Evolutionary conservation across 1,140 invertebrate genomes (phyloP).

Genomic region (Oncopodura yosiiana): DNA sequence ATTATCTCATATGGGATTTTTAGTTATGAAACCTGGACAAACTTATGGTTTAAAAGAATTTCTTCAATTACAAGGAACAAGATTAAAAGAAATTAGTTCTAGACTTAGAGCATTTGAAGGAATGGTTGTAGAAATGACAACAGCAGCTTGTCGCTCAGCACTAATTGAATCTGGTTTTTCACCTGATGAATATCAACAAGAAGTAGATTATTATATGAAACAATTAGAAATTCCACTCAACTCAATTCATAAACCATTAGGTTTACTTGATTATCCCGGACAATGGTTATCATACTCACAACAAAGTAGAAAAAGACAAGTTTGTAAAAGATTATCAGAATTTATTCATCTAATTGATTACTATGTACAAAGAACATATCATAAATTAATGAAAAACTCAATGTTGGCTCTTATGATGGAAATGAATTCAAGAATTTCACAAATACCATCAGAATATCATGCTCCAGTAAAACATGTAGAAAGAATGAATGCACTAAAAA

Average conservation of each 20-base stretch:
- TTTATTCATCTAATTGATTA: constrained; percentile 66
- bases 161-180: constrained; percentile 61
- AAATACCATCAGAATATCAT: constrained; percentile 44
- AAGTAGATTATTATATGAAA: constrained; percentile 38
- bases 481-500: constrained; percentile 10
- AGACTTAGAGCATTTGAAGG: constrained; percentile 51
- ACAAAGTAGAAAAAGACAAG: constrained; percentile 64
- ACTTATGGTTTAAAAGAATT: constrained; percentile 18
- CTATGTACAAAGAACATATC: constrained; percentile 57
- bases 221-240: constrained; percentile 34
- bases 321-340: constrained; percentile 59
- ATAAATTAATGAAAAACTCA: constrained; percentile 55
- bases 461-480: constrained; percentile 29
- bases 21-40: background rate
- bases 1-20: constrained; percentile 42
- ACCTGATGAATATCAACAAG: constrained; percentile 49
- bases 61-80: constrained; percentile 6
- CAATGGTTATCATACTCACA: constrained; percentile 61
- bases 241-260: background rate
- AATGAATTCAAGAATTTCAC: constrained; percentile 50
- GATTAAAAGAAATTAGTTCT: constrained; percentile 39
- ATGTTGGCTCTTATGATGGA: constrained; percentile 50
- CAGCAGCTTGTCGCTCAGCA: constrained; percentile 58
- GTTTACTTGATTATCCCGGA: constrained; percentile 39
- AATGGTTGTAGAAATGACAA: constrained; percentile 52